Conservation (phyloP, 2,113 vertebrate species). For the Phoxinus phoxinus region DNA sequence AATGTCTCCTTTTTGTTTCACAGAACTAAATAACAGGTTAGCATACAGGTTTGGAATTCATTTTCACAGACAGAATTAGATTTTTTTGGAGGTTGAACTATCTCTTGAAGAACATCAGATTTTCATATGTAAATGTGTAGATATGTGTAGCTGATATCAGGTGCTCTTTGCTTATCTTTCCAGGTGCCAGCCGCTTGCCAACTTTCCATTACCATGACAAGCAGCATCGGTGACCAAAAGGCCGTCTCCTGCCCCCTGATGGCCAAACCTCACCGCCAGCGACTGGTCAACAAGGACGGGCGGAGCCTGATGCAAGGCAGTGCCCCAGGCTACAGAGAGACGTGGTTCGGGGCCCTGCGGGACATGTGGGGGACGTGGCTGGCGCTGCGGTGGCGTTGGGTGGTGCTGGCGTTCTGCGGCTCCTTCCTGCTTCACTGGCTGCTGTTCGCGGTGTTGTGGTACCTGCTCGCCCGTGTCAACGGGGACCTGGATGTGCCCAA, state of each 20-base stretch:
- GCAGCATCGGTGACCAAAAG: slow-evolving; percentile 75
- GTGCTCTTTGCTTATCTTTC: slow-evolving; percentile 9
- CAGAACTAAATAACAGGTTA: too few relatives aligned
- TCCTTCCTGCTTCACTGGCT: slow-evolving; percentile 96
- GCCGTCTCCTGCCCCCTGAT: slow-evolving; percentile 82
- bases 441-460: slow-evolving; percentile 96
- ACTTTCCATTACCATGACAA: slow-evolving; percentile 50
- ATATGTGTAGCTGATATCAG: background rate
- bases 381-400: slow-evolving; percentile 96
- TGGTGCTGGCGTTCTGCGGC: slow-evolving; percentile 90
- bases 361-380: slow-evolving; percentile 94
- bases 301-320: slow-evolving; percentile 68
- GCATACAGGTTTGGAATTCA: background rate
- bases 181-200: slow-evolving; percentile 37
- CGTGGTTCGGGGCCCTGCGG: slow-evolving; percentile 81
- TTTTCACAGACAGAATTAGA: background rate
- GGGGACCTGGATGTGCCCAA: slow-evolving; percentile 90
- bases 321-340: slow-evolving; percentile 64
- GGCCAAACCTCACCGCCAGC: slow-evolving; percentile 71
- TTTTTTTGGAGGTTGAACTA: background rate
- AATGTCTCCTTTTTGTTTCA: too few relatives aligned
- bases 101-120: background rate
- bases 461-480: slow-evolving; percentile 91
- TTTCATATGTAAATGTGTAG: background rate
- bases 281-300: slow-evolving; percentile 94